A percentile compares a stretch with the other conserved stretches of the same genome.
Conservation (phyloP, 2,888 invertebrate species). For the Sinotaia quadrata region DNA sequence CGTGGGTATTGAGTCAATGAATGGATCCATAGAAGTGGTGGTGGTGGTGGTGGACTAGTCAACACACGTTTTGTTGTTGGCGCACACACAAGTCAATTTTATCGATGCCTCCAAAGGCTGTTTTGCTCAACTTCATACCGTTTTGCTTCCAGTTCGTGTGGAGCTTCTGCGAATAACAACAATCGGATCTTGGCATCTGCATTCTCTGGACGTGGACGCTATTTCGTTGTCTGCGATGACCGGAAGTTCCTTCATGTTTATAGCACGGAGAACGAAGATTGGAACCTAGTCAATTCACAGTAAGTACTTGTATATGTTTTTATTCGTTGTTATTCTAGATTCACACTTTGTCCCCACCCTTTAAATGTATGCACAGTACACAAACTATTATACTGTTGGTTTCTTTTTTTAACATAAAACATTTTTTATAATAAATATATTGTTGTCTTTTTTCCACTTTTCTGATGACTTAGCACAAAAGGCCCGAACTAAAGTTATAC, state of each 20-base stretch:
- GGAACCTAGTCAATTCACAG: slow-evolving; percentile 42
- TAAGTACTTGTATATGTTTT: slow-evolving; percentile 28
- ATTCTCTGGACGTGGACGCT: slow-evolving; percentile 54
- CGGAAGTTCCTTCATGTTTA: slow-evolving; percentile 60
- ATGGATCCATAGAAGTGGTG: neutral
- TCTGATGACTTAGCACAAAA: too few species aligned
- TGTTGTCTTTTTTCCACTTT: too few species aligned
- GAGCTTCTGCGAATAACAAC: slow-evolving; percentile 20
- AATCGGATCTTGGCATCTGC: slow-evolving; percentile 51
- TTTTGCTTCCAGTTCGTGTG: slow-evolving; percentile 19
- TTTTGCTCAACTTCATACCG: slow-evolving; percentile 40
- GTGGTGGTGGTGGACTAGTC: slow-evolving; percentile 8
- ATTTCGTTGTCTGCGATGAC: slow-evolving; percentile 63
- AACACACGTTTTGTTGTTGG: slow-evolving; percentile 33
- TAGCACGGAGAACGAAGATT: slow-evolving; percentile 31
- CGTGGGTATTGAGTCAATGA: slow-evolving; percentile 17
- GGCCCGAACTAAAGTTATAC: too few species aligned
- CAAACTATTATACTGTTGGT: too few species aligned
- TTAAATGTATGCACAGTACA: too few species aligned
- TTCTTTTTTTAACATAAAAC: too few species aligned
- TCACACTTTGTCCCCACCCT: too few species aligned
- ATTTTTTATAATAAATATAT: neutral
- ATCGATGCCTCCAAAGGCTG: slow-evolving; percentile 49
- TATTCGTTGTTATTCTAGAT: neutral
- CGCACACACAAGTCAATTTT: slow-evolving; percentile 59